A percentile compares a stretch with the other conserved stretches of the same genome.
Evolutionary conservation across 2,113 vertebrate genomes (phyloP).

Genomic region (Lophotis ruficrista): DNA sequence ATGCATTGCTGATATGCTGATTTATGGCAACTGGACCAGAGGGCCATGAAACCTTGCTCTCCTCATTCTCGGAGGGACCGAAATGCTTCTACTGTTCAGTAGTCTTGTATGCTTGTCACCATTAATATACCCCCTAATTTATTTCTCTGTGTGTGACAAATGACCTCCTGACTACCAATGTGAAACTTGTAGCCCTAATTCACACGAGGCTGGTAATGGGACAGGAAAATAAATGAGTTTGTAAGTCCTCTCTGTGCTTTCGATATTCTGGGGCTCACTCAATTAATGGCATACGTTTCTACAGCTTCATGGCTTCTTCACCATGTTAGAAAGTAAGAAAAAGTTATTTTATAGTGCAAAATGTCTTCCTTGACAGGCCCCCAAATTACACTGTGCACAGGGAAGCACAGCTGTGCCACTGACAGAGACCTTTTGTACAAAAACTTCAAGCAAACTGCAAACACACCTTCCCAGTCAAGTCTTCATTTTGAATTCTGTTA

Average conservation of each 20-base stretch:
- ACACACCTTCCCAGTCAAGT: rapidly evolving
- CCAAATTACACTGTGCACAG: background rate
- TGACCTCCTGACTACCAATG: background rate
- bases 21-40: background rate
- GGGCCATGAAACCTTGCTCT: background rate
- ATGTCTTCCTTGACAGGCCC: background rate
- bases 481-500: background rate
- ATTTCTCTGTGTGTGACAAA: slow-evolving; percentile 20
- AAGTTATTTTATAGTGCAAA: background rate
- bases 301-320: background rate
- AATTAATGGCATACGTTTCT: background rate
- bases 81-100: background rate
- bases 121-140: background rate
- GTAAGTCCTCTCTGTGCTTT: background rate
- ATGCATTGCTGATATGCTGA: background rate
- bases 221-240: background rate
- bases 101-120: background rate
- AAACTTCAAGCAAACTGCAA: background rate
- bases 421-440: background rate
- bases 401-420: background rate
- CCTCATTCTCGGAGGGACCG: background rate
- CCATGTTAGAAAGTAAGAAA: background rate
- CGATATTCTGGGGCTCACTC: background rate
- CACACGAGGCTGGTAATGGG: background rate
- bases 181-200: background rate